Base-by-base conservation (phyloP, 2,888 invertebrate species). In the Pseudococcus viburni region DNA sequence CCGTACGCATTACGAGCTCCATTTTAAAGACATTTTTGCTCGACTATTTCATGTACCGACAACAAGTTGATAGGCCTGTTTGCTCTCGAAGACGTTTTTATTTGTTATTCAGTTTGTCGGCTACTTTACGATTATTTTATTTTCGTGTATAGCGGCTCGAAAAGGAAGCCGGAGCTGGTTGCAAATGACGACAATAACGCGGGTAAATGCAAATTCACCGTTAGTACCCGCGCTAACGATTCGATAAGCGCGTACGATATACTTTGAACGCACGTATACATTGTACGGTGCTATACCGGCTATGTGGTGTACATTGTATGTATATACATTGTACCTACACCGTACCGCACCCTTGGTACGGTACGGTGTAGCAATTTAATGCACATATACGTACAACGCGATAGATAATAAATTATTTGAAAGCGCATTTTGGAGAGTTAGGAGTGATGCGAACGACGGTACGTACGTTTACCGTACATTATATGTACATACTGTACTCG, bases 371-470 rank as follows among this genome's bases (percentile, higher is more conserved):
- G 6, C 33, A 26, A 73, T 73, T 73, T 73, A 73, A 73, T 33
- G 33, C 26, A 73, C 26, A 26, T 33, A 26, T 15, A 33, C 19
- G 68, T 73, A 26, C 26, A 26, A 73, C n/a, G 68, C 68, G 68
- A 73, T 73, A 73, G 68, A 73, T 73, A 73, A 73, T 73, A 73
- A 73, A 73, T 26, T 73, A 73, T 73, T 73, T 33, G 68, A 73
- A 73, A 73, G 68, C 68, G 68, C 15, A 26, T 73, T 73, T 73
- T 15, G 68, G 68, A 73, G 68, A 73, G 68, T 73, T 73, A 73
- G 68, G 33, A 73, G 68, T 33, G 68, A 73, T 73, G 68, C 26
- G 26, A 33, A 3, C 26, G 26, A 33, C 26, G 26, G 3, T 33
- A 3, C n/a, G 68, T 73, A 26, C 33, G 59, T 59, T 59, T 59